Evolutionary conservation across 2,113 vertebrate genomes (phyloP), one percentile per base, ranked within the genome.

Genomic region (Tichodroma muraria): DNA sequence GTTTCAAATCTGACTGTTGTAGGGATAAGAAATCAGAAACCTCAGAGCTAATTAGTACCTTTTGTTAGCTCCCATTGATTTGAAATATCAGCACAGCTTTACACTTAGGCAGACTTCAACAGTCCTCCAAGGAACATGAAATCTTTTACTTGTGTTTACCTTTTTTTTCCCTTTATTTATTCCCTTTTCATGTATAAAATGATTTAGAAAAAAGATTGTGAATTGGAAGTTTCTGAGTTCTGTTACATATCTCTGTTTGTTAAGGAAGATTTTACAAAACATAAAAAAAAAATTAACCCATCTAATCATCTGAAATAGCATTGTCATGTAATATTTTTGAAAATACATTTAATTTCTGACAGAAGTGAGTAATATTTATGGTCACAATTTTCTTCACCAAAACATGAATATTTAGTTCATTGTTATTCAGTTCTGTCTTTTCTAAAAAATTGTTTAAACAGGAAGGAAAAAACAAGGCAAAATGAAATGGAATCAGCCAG

Each of bases 111-210:
- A 56, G n/a, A 69, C 10, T n/a, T 72, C 40, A 64, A 16, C 13
- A 35, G 28, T 28, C 30, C 27, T 49, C 14, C 59, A 42, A 1
- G 1, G 13, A 15, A 56, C 1, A 1, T 40, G 8, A 59, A 59
- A 57, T 13, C 20, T 68, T 78, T 72, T 28, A 68, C 5, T 65
- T 64, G 53, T 12, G 4, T 69, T 81, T 66, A 72, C 4, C 2
- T 38, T 15, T 13, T 9, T 33, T 31, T 9, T 2, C 31, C 45
- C 40, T 56, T 37, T 60, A 23, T 35, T 24, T 6, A 23, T 15
- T 73, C 59, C 30, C 8, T 30, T 91, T 68, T 79, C 8, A 12
- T 23, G 6, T 22, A 68, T 44, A 28, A 44, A 80, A 47, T 40
- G 19, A 10, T 63, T 82, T 40, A 33, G 15, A 38, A 66, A 80